Conservation (phyloP, 1,140 invertebrate species). For the Drosophila bifasciata region DNA sequence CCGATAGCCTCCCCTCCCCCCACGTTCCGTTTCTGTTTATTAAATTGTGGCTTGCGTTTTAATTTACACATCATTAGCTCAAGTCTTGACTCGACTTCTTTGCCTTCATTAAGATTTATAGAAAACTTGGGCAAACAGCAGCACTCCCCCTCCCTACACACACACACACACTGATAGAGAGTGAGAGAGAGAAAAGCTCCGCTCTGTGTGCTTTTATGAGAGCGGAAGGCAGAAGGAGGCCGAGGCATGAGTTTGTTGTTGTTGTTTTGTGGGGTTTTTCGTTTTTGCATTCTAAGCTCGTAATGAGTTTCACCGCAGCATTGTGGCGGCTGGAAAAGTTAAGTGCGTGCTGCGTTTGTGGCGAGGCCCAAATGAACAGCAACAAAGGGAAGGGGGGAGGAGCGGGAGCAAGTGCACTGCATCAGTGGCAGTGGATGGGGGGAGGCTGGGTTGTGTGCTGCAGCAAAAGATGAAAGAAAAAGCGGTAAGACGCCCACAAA, state of each 20-base stretch:
- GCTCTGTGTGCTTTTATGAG: neutral
- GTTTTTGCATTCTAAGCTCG: constrained; percentile 80
- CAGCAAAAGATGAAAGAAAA: constrained; percentile 52
- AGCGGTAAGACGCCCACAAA: constrained; percentile 65
- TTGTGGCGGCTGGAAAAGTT: constrained; percentile 76
- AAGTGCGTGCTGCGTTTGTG: constrained; percentile 78
- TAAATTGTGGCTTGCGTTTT: constrained; percentile 45
- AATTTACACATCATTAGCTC: constrained; percentile 74
- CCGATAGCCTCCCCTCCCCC: neutral
- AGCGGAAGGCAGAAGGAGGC: neutral
- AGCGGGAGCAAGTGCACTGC: constrained; percentile 8
- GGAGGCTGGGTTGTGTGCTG: too few species aligned
- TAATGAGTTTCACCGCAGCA: constrained; percentile 79
- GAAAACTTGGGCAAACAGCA: constrained; percentile 54
- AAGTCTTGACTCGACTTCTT: constrained; percentile 31
- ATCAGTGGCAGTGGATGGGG: constrained; percentile 21
- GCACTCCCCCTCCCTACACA: constrained; percentile 1
- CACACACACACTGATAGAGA: constrained; percentile 4
- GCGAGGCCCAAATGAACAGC: constrained; percentile 68
- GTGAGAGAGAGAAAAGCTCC: too few species aligned
- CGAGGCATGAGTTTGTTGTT: constrained; percentile 21
- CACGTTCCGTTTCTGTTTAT: constrained; percentile 26
- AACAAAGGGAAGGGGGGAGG: neutral
- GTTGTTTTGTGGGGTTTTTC: constrained; percentile 55
- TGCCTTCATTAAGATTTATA: constrained; percentile 77